Evolutionary conservation across 2,888 invertebrate genomes (phyloP), one percentile per base, ranked within the genome.

Genomic region (Melipona bicolor): DNA sequence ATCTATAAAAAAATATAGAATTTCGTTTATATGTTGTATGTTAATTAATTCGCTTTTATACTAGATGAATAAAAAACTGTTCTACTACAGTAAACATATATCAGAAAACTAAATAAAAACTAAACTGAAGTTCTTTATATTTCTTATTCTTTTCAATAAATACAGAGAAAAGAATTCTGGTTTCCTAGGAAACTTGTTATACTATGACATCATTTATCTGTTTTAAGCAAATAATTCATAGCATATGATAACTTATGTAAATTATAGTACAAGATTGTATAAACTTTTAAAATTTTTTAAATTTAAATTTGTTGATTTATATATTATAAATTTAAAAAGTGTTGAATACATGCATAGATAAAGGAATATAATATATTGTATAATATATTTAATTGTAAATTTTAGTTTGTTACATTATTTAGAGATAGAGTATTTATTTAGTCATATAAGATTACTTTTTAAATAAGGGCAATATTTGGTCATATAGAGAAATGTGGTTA

Each of bases 161-260:
- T 27, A 54, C 32, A 77, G 70, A 59, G 62, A 71, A 76, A 74
- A 59, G 64, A 67, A 19, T 83, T 64, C n/a, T 71, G 70, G 88
- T 88, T 79, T 83, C 88, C 87, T 88, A 81, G 88, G 88, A 87
- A 77, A 88, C 89, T 52, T 62, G 56, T 59, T 36, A 67, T 17
- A 21, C 68, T 70, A 61, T 62, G 43, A 59, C 24, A 73, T 75
- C 73, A 62, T 50, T 32, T 13, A 50, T 32, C 9, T 32, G 56
- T 4, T 59, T 70, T 43, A 75, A 52, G 49, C n/a, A 21, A 82
- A 75, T 27, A 24, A 27, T 81, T 72, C 13, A 15, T 36, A 36
- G 9, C 36, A 15, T 21, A 32, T 52, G 54, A 61, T 32, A 71
- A 61, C 70, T 67, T 71, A 56, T 54, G 70, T 17, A 24, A 24